These are phyloP conservation scores for Aplysina aerophoba DNA, from an alignment of 37 sponge, comb jelly and placozoan species.

Conservation along the genomic window DNA sequence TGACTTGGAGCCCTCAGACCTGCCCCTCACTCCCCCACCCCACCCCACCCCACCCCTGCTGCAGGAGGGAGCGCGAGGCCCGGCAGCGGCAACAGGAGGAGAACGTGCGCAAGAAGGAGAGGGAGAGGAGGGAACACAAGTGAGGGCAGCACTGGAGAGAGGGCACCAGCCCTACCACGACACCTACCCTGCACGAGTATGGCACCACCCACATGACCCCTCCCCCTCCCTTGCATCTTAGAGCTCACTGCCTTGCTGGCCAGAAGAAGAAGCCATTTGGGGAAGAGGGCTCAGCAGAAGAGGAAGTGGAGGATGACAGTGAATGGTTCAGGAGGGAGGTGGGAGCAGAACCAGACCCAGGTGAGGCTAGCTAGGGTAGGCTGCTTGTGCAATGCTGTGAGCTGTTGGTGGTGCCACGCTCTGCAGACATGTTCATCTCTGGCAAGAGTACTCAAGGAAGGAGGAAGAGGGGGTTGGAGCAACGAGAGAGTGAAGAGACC, in stretches of 20 bases:
- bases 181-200: neutral
- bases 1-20: too few species aligned
- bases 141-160: neutral
- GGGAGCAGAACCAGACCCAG: slow-evolving; percentile 80
- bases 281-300: neutral
- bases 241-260: slow-evolving; percentile 43
- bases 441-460: too few species aligned
- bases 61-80: slow-evolving; percentile 49
- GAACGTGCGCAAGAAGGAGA: slow-evolving; percentile 69
- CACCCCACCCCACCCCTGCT: too few species aligned
- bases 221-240: neutral
- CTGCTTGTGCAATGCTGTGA: too few species aligned
- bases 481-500: too few species aligned
- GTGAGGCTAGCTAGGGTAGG: too few species aligned
- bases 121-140: slow-evolving; percentile 59
- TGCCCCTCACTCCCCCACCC: too few species aligned
- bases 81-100: slow-evolving; percentile 70
- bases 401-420: too few species aligned
- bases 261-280: neutral
- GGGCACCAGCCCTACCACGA: neutral
- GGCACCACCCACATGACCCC: neutral
- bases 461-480: too few species aligned
- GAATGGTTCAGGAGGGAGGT: slow-evolving; percentile 81
- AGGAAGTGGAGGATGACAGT: slow-evolving; percentile 68
- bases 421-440: too few species aligned